phyloP scores from a whole-genome alignment of 2,797 vertebrate species.

The Caiman crocodilus region DNA sequence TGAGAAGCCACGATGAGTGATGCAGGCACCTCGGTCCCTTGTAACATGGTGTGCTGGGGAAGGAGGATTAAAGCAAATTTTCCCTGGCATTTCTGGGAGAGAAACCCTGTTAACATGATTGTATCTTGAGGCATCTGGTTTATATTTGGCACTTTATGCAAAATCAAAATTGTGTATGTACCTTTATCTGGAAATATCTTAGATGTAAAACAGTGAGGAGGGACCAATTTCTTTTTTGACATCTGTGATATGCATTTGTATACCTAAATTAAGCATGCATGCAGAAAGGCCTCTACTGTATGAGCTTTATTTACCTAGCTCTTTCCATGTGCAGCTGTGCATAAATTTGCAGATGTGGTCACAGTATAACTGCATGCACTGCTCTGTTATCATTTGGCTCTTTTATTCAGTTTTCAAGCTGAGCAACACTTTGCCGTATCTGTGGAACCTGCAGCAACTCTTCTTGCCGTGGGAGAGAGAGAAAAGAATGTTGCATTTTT shows the following conservation, averaged over 20 bases:
- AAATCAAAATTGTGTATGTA: too few species aligned
- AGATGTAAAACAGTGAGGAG: neutral
- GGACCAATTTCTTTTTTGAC: neutral
- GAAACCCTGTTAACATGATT: neutral
- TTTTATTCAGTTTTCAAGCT: neutral
- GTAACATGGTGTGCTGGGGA: rapidly evolving
- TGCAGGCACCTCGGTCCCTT: rapidly evolving
- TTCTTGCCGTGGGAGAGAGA: neutral
- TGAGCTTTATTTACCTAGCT: neutral
- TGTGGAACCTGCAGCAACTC: neutral
- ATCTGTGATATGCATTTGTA: too few species aligned
- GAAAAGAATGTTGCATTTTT: neutral
- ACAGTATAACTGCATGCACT: neutral
- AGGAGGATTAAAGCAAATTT: neutral
- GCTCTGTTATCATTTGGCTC: neutral
- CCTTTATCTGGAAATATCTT: neutral
- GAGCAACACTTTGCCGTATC: neutral
- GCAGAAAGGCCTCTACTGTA: too few species aligned
- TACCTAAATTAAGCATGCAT: neutral
- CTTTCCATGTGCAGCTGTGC: neutral
- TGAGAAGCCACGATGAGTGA: neutral
- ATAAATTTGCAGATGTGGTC: neutral
- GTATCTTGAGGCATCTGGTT: neutral
- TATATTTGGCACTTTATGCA: neutral
- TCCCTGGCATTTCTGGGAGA: neutral